Evolutionary conservation across 1,140 invertebrate species (phyloP).

Genomic region (Solenopsis invicta): DNA sequence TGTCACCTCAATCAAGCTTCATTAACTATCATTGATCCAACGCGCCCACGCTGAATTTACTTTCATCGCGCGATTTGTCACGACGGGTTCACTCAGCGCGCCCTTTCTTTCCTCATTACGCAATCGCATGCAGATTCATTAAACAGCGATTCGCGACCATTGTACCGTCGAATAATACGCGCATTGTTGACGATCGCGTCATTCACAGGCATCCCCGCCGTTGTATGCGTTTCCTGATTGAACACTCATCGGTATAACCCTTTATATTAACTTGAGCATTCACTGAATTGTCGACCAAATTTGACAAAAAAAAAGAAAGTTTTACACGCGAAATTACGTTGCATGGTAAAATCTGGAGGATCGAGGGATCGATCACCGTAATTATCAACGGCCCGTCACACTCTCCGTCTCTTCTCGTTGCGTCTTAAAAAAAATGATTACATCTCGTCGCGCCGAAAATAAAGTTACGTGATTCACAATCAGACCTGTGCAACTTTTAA

Average conservation of each 20-base stretch:
- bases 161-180: slow-evolving; percentile 47
- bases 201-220: slow-evolving; percentile 23
- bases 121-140: slow-evolving; percentile 44
- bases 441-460: background rate
- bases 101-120: slow-evolving; percentile 50
- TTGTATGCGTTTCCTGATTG: slow-evolving; percentile 48
- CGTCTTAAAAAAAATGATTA: background rate
- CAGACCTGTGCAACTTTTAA: background rate
- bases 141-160: slow-evolving; percentile 56
- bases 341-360: background rate
- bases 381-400: background rate
- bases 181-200: slow-evolving; percentile 53
- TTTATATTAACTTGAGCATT: background rate
- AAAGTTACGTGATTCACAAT: background rate
- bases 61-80: slow-evolving; percentile 45
- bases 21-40: slow-evolving; percentile 4
- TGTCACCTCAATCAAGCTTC: background rate
- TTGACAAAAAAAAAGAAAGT: background rate
- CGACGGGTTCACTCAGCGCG: slow-evolving; percentile 17
- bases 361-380: background rate
- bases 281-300: background rate
- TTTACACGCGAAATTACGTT: background rate
- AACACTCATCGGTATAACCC: slow-evolving; percentile 35
- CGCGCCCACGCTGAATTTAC: slow-evolving; percentile 8
- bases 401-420: background rate